Evolutionary conservation across 2,797 vertebrate genomes (phyloP).

Genomic region (Sebastiscus albofasciatus): DNA sequence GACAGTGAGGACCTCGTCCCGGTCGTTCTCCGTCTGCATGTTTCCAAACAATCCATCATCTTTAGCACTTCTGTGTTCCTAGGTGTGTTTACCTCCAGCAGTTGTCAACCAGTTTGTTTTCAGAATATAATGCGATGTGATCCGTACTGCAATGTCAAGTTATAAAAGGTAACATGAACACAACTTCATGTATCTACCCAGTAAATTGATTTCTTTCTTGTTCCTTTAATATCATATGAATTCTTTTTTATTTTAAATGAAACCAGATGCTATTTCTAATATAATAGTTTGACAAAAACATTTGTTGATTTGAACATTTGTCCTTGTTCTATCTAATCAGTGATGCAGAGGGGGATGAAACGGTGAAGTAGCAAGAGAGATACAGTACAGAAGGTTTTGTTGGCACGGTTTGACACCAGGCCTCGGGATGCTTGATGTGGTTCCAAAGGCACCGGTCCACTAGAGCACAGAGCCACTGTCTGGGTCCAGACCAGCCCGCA

Average conservation of each 20-base stretch:
- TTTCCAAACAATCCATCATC: constrained; percentile 28
- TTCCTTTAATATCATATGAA: not conserved
- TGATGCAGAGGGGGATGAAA: constrained; percentile 19
- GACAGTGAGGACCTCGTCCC: constrained; percentile 1
- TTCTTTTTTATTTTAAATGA: not conserved
- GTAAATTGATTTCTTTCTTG: not conserved
- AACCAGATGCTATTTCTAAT: not conserved
- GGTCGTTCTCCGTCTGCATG: not conserved
- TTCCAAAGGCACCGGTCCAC: constrained; percentile 61
- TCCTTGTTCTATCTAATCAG: constrained; percentile 15
- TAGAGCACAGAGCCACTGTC: constrained; percentile 31
- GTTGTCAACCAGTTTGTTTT: constrained; percentile 7
- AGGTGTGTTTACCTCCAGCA: constrained; percentile 8
- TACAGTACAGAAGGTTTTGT: constrained; percentile 55
- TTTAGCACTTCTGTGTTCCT: not conserved
- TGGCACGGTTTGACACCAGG: constrained; percentile 58
- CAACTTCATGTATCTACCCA: not conserved
- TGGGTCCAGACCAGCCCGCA: constrained; percentile 39
- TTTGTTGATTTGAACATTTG: constrained; percentile 8
- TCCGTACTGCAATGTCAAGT: not conserved
- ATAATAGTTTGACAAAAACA: not conserved
- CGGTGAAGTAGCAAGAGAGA: constrained; percentile 1
- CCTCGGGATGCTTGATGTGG: constrained; percentile 55
- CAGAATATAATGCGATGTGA: not conserved
- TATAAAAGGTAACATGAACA: not conserved